Evolutionary conservation across 2,888 invertebrate species (phyloP).

Genomic region (Aspidiotus destructor): DNA sequence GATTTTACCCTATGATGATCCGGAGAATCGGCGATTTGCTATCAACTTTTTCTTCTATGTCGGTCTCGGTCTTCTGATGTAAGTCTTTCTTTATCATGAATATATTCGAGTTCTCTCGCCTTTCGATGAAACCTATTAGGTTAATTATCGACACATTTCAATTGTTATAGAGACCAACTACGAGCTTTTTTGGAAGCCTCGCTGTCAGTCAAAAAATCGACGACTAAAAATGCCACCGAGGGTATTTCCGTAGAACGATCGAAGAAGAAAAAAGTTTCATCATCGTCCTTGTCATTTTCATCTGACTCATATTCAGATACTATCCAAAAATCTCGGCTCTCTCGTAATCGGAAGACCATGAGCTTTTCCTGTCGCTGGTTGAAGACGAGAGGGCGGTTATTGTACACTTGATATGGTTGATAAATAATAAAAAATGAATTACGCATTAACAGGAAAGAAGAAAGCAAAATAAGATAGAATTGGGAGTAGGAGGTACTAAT

Average conservation of each 20-base stretch:
- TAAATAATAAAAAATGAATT: too few species aligned
- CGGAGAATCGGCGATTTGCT: conserved; percentile 90
- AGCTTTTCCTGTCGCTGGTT: too few species aligned
- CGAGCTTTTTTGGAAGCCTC: conserved; percentile 59
- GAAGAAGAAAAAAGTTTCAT: conserved; percentile 35
- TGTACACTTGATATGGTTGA: too few species aligned
- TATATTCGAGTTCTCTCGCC: conserved; percentile 18
- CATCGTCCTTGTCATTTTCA: neutral
- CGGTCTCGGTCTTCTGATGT: conserved; percentile 90
- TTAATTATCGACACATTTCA: neutral
- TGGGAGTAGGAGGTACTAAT: too few species aligned
- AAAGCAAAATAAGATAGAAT: too few species aligned
- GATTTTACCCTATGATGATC: conserved; percentile 93
- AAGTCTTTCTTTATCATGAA: conserved; percentile 41
- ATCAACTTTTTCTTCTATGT: conserved; percentile 97
- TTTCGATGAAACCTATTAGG: too few species aligned
- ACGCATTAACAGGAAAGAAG: too few species aligned
- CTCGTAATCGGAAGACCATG: too few species aligned
- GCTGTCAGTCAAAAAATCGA: too few species aligned
- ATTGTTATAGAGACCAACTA: conserved; percentile 56
- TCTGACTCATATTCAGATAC: neutral
- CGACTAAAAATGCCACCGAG: conserved; percentile 47
- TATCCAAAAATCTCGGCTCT: too few species aligned
- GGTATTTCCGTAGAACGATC: neutral
- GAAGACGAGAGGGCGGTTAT: too few species aligned